These are phyloP conservation scores for Brachypteracias leptosomus DNA, from an alignment of 2,113 vertebrate genomes.

Conservation along the genomic window DNA sequence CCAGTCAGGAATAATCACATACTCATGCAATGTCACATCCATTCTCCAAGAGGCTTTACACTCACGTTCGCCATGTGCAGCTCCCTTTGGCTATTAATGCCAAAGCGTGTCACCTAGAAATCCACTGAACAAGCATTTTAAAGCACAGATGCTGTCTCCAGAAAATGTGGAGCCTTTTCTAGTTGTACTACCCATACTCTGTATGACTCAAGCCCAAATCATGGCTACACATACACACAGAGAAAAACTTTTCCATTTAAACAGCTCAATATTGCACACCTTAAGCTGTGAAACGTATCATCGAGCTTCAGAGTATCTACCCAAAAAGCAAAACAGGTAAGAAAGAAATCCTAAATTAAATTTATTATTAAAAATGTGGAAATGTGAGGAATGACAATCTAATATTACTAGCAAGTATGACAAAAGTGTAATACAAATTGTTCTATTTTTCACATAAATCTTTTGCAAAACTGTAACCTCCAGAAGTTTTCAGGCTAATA, in stretches of 20 bases:
- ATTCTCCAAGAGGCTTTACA: background rate
- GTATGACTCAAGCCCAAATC: background rate
- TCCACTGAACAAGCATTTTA: background rate
- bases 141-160: background rate
- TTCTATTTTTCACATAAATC: background rate
- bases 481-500: background rate
- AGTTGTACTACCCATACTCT: background rate
- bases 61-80: fast-evolving
- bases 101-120: background rate
- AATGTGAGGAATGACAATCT: background rate
- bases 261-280: background rate
- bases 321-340: background rate
- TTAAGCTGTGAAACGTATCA: background rate
- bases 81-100: background rate
- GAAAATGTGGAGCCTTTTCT: background rate
- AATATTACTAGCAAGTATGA: background rate
- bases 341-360: background rate
- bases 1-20: background rate
- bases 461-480: background rate
- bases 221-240: background rate
- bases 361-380: background rate
- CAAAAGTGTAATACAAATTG: background rate
- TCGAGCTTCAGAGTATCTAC: background rate
- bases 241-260: background rate
- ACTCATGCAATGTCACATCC: background rate